Conservation (phyloP, 2,113 vertebrate genomes). For the Merops nubicus region DNA sequence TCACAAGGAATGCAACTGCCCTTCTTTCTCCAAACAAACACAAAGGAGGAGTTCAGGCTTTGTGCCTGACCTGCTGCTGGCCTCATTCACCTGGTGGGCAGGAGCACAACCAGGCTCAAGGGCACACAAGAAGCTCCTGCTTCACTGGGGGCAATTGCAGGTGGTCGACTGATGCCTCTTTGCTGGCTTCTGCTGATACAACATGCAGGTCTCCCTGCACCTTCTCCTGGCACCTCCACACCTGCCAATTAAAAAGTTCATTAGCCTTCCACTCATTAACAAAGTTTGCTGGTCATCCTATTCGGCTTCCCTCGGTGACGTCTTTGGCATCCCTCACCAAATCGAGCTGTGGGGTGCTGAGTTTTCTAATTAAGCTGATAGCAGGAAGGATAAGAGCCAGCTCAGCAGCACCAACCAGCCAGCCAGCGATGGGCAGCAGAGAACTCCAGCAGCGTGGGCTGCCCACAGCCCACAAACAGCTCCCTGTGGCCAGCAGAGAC, state of each 20-base stretch:
- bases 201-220: too few species aligned
- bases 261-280: background rate
- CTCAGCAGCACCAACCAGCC: background rate
- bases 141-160: background rate
- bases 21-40: background rate
- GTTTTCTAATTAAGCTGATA: background rate
- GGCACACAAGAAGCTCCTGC: too few species aligned
- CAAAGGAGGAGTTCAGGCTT: background rate
- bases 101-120: background rate
- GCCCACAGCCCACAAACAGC: background rate
- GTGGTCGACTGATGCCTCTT: background rate
- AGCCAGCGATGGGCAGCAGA: background rate
- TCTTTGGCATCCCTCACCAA: slow-evolving; percentile 11
- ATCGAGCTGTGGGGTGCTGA: background rate
- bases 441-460: background rate
- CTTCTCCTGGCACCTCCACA: background rate
- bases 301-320: background rate
- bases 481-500: background rate
- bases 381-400: background rate
- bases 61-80: background rate
- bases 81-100: background rate
- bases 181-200: too few species aligned
- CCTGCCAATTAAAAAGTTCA: background rate
- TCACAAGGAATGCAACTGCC: background rate
- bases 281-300: background rate